Evolutionary conservation across 1,140 invertebrate species (phyloP).

Genomic region (Orussus abietinus): DNA sequence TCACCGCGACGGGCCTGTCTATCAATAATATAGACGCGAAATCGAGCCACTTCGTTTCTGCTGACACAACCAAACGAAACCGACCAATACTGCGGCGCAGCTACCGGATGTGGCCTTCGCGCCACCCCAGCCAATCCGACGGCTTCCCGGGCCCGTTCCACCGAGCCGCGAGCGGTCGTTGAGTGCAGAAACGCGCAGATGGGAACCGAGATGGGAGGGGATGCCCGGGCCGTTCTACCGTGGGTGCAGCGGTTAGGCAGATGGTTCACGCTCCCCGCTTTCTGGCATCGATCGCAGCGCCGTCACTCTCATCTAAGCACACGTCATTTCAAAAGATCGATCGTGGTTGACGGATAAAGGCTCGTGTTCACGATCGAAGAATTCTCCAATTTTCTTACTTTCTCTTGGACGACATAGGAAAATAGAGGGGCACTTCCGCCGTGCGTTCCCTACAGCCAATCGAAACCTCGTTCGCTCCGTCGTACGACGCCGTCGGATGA

Average conservation of each 20-base stretch:
- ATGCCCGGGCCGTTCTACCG: background rate
- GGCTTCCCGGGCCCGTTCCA: background rate
- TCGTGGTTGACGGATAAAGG: background rate
- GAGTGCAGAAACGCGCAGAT: no score
- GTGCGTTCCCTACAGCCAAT: background rate
- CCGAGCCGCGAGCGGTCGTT: no score
- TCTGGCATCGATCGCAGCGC: background rate
- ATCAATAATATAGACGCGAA: conserved; percentile 34
- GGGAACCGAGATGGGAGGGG: background rate
- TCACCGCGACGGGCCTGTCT: conserved; percentile 26
- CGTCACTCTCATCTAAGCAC: no score
- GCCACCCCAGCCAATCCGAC: conserved; percentile 26
- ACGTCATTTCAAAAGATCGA: background rate
- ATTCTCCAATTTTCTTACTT: background rate
- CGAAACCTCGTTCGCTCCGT: background rate
- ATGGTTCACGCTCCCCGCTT: background rate
- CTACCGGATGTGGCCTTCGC: conserved; percentile 36
- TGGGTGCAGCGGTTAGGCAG: no score
- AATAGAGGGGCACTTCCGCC: background rate
- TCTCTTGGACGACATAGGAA: background rate
- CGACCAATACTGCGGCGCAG: conserved; percentile 36
- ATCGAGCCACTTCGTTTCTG: conserved; percentile 31
- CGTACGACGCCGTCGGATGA: background rate
- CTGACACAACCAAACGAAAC: conserved; percentile 15
- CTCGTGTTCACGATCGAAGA: no score